These are phyloP conservation scores for Plumapathes pennacea DNA, from an alignment of 92 coral and sea anemone genomes.

Conservation along the genomic window DNA sequence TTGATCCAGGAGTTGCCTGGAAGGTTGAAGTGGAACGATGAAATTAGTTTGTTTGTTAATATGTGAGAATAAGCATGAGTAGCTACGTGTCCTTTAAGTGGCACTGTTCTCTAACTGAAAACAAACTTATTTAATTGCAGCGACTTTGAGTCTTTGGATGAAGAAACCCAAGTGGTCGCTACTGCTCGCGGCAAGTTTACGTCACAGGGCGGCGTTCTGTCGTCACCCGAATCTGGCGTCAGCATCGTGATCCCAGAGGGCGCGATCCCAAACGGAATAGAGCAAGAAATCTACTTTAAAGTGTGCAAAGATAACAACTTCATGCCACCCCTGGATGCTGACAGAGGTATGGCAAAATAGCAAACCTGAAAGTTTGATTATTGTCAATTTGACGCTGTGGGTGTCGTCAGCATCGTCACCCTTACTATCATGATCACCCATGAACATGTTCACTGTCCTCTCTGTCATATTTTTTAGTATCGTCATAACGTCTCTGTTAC, in stretches of 20 bases:
- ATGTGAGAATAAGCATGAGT: too few relatives aligned
- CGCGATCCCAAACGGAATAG: slow-evolving; percentile 83
- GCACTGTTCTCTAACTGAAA: too few relatives aligned
- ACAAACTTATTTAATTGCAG: slow-evolving; percentile 61
- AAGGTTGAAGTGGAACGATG: too few relatives aligned
- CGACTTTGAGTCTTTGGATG: slow-evolving; percentile 93
- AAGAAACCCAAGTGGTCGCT: slow-evolving; percentile 95
- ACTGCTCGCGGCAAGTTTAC: slow-evolving; percentile 99
- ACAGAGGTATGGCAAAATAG: too few relatives aligned
- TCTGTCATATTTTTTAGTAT: not conserved
- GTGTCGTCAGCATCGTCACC: too few relatives aligned
- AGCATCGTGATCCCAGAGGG: slow-evolving; percentile 96
- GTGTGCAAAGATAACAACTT: slow-evolving; percentile 95
- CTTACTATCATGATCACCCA: not conserved
- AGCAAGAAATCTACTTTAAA: slow-evolving; percentile 98
- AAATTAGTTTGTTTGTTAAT: too few relatives aligned
- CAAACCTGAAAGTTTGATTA: too few relatives aligned
- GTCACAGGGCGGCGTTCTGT: slow-evolving; percentile 86
- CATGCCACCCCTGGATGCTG: slow-evolving; percentile 95
- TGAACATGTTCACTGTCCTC: not conserved
- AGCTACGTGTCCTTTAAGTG: too few relatives aligned
- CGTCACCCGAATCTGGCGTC: slow-evolving; percentile 95
- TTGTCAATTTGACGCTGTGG: not conserved
- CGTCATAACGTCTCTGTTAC: not conserved
- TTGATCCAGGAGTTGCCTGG: too few relatives aligned